Conservation (phyloP, 2,113 vertebrate species). For the Climacteris rufus region DNA sequence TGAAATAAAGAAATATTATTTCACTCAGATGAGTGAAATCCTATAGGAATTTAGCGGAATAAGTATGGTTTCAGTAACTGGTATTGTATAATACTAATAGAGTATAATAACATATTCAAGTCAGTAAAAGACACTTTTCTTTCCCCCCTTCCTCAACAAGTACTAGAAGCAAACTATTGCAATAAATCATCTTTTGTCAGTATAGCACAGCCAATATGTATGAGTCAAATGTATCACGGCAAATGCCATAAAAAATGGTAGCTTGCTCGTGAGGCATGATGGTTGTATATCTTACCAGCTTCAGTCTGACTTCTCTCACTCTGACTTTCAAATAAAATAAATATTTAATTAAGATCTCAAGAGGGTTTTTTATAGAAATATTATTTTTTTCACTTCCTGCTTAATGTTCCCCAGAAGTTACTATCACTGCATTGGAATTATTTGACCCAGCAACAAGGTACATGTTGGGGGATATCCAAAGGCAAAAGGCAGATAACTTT, state of each 20-base stretch:
- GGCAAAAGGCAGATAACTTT: neutral
- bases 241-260: neutral
- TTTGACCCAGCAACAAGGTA: neutral
- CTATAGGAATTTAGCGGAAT: conserved; percentile 9
- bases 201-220: neutral
- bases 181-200: conserved; percentile 53
- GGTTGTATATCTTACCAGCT: neutral
- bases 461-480: neutral
- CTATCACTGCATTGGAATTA: neutral
- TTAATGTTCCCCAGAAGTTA: neutral
- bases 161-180: neutral
- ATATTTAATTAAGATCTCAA: neutral
- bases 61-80: neutral
- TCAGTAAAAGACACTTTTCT: neutral
- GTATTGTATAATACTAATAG: neutral
- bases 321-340: neutral
- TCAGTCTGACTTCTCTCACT: neutral
- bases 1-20: neutral
- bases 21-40: neutral
- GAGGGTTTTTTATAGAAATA: neutral
- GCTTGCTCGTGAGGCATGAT: neutral
- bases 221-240: conserved; percentile 4
- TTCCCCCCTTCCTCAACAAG: neutral
- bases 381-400: neutral
- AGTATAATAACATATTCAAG: neutral